A percentile compares a stretch with the other conserved stretches of the same genome.
These are phyloP conservation scores for Seriola quinqueradiata DNA, from an alignment of 2,113 vertebrate genomes.

Conservation along the genomic window DNA sequence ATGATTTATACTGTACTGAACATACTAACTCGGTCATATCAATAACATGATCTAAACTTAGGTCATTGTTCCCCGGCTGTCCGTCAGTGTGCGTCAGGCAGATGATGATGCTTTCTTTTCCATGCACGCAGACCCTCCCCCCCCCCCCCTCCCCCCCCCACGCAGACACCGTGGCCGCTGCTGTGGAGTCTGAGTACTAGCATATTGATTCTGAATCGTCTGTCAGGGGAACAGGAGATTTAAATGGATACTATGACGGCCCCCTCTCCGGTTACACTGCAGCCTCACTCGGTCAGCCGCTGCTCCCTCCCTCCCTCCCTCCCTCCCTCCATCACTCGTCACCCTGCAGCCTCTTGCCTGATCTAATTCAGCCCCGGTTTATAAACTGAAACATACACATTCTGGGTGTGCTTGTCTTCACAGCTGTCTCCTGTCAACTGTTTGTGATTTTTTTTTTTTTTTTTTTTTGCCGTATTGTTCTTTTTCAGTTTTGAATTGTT, in stretches of 20 bases:
- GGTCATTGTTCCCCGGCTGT: conserved; percentile 62
- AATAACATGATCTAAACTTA: conserved; percentile 69
- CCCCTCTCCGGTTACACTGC: conserved; percentile 62
- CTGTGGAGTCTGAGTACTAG: conserved; percentile 72
- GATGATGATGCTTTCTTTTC: conserved; percentile 51
- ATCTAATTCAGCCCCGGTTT: neutral
- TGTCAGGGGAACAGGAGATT: conserved; percentile 78
- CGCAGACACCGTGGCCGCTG: conserved; percentile 56
- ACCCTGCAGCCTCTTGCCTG: conserved; percentile 18
- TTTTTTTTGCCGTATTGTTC: neutral
- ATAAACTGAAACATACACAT: neutral
- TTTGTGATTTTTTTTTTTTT: neutral
- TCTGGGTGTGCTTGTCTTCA: neutral
- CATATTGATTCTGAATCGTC: conserved; percentile 80
- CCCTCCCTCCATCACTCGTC: conserved; percentile 4
- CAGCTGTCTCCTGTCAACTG: neutral
- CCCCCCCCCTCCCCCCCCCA: neutral
- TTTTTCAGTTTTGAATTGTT: neutral
- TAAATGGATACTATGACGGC: conserved; percentile 77
- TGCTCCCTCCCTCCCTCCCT: conserved; percentile 6
- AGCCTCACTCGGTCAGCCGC: conserved; percentile 36
- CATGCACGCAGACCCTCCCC: neutral
- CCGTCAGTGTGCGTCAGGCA: conserved; percentile 40
- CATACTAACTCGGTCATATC: conserved; percentile 17
- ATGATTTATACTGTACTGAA: too few species aligned